Evolutionary conservation across 37 sponge, comb jelly and placozoan species (phyloP), one percentile per base, ranked within the genome.

Genomic region (Beroe forskalii): DNA sequence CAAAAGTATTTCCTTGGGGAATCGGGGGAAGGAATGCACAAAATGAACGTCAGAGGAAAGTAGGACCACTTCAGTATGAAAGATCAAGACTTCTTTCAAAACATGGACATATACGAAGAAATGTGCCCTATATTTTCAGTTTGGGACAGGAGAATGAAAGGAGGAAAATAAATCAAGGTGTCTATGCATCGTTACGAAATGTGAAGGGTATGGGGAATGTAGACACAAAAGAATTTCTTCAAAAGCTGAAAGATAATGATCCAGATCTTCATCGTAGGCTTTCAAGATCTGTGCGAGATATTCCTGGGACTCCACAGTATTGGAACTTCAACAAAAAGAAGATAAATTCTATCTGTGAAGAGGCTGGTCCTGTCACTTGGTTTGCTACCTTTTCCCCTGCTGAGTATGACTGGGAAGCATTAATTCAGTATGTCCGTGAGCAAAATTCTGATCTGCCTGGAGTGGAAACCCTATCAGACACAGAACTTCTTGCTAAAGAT

Each of bases 401-500:
- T 24, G 67, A 66, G 67, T 66, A 66, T 66, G 67, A 14, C 30
- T 66, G 67, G 67, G n/a, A 14, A 6, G 67, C 8, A 66, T 66
- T 66, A 66, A 66, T 66, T 27, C 6, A 24, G 23, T 25, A 25
- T 14, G 8, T 66, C 8, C n/a, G 67, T 8, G 67, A 66, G 27
- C 6, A 8, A 24, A 66, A 66, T 24, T n/a, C 8, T 8, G 67
- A 66, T 24, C 28, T 66, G 67, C 67, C 67, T 24, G 67, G 28
- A 8, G 67, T 66, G 8, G 67, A 66, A n/a, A 24, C n/a, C 8
- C 28, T 66, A 24, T n/a, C 27, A n/a, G 28, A 14, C 28, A 27
- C 27, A 8, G 67, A 66, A 66, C 28, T 66, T 6, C n/a, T 66
- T 14, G 28, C 28, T 27, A 66, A 66, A 66, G 67, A 66, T 14